Conservation (phyloP, 2,888 invertebrate genomes). For the Lamellibrachia satsuma region DNA sequence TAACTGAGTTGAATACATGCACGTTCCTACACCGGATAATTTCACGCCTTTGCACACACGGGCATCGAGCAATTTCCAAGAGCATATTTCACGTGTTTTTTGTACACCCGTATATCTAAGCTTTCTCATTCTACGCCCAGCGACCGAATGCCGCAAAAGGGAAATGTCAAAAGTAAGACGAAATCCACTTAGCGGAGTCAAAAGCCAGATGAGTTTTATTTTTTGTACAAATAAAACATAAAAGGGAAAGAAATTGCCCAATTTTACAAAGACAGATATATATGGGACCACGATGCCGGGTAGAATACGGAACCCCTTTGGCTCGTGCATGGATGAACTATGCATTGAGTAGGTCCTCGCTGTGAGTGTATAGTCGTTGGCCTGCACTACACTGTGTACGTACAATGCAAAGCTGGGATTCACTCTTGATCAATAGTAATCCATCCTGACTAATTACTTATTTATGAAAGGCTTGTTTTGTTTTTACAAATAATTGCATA, state of each 20-base stretch:
- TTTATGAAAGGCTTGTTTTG: too few species aligned
- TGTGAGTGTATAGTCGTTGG: too few species aligned
- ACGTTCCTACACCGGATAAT: neutral
- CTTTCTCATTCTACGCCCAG: too few species aligned
- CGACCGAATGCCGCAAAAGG: neutral
- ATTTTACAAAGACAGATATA: neutral
- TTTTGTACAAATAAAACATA: neutral
- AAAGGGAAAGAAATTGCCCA: neutral
- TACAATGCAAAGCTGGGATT: too few species aligned
- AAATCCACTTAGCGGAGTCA: neutral
- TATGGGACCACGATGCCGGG: too few species aligned
- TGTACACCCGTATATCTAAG: neutral
- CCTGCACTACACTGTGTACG: too few species aligned
- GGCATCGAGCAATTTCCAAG: neutral
- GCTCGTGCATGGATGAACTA: too few species aligned
- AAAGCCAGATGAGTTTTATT: neutral
- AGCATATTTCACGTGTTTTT: neutral
- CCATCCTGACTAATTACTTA: too few species aligned
- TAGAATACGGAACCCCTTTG: too few species aligned
- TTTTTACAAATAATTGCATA: too few species aligned
- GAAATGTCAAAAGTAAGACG: neutral
- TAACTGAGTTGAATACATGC: neutral
- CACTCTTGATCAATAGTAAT: too few species aligned
- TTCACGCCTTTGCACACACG: neutral
- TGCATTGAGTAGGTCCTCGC: too few species aligned